phyloP scores from a whole-genome alignment of 2,113 vertebrate species.

The Aix galericulata region DNA sequence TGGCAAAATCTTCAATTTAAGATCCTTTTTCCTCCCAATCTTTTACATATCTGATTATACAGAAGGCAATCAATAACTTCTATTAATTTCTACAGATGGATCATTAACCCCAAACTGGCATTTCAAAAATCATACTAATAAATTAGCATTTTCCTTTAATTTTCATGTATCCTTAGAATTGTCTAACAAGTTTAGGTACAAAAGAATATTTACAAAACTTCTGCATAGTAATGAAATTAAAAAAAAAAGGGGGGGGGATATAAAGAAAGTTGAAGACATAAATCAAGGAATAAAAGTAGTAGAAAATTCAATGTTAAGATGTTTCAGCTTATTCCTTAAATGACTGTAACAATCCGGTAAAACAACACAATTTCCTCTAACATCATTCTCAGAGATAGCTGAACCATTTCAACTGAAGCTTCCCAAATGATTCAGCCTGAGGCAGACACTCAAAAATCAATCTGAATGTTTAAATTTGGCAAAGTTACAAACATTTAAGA shows the following conservation, averaged over 20 bases:
- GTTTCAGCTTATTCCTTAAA: background rate
- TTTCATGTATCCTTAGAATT: background rate
- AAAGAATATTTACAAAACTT: background rate
- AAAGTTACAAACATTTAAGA: slow-evolving; percentile 6
- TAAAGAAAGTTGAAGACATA: background rate
- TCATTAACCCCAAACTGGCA: background rate
- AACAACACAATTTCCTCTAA: background rate
- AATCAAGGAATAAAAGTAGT: background rate
- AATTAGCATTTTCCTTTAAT: background rate
- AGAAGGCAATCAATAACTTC: background rate
- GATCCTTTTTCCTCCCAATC: background rate
- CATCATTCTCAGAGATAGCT: background rate
- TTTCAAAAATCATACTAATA: background rate
- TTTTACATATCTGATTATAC: background rate
- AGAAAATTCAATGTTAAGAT: background rate
- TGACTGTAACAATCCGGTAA: background rate
- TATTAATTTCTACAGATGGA: background rate
- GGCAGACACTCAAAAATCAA: slow-evolving; percentile 12
- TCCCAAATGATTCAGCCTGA: background rate
- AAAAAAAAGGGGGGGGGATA: background rate
- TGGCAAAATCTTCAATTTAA: background rate
- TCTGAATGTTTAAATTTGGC: slow-evolving; percentile 12
- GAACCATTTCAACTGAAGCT: background rate
- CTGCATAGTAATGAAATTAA: background rate
- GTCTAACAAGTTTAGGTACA: background rate